phyloP scores from a whole-genome alignment of 1,140 invertebrate genomes.

The Euura saliciscinereae region DNA sequence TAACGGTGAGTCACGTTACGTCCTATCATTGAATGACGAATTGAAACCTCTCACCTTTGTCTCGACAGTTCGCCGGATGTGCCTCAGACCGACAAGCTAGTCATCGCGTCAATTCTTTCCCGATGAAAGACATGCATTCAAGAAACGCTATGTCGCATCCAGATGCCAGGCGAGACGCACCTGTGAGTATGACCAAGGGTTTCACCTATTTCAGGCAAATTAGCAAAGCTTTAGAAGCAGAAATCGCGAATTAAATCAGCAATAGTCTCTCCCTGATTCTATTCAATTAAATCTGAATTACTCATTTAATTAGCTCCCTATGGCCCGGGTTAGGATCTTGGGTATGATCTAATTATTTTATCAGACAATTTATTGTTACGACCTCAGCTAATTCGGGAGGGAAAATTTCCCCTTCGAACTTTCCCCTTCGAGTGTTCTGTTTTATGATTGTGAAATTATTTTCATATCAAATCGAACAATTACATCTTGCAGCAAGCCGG shows the following conservation, averaged over 20 bases:
- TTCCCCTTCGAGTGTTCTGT: too few species aligned
- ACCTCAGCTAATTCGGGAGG: too few species aligned
- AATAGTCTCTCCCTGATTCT: constrained; percentile 24
- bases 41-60: constrained; percentile 24
- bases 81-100: constrained; percentile 73
- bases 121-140: constrained; percentile 79
- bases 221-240: not conserved
- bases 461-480: too few species aligned
- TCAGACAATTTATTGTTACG: too few species aligned
- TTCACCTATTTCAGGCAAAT: too few species aligned
- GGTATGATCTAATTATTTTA: constrained; percentile 8
- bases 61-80: constrained; percentile 71
- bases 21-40: not conserved
- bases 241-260: constrained; percentile 28
- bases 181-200: constrained; percentile 63
- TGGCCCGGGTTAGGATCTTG: constrained; percentile 1
- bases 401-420: too few species aligned
- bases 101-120: constrained; percentile 78
- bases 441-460: too few species aligned
- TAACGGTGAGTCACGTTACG: constrained; percentile 74
- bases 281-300: constrained; percentile 20
- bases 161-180: constrained; percentile 75
- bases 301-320: not conserved
- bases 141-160: constrained; percentile 65
- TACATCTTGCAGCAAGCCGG: constrained; percentile 69